These are phyloP conservation scores for Leguminivora glycinivorella DNA, from an alignment of 1,140 invertebrate genomes.

Conservation along the genomic window DNA sequence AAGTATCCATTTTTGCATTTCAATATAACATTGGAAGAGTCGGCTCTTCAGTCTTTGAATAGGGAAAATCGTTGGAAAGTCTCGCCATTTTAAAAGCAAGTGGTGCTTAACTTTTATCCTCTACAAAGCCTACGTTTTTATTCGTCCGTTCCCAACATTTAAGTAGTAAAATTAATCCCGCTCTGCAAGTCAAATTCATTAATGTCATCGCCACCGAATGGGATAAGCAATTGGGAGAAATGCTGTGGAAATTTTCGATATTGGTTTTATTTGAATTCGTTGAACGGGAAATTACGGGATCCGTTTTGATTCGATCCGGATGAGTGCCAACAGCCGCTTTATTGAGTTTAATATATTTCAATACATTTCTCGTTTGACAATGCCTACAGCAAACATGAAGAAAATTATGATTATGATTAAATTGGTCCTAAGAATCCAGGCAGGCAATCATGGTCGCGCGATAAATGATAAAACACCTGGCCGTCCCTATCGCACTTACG, in stretches of 20 bases:
- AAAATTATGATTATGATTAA: not conserved
- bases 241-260: constrained; percentile 5
- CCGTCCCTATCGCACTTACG: no score
- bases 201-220: not conserved
- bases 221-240: constrained; percentile 4
- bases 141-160: not conserved
- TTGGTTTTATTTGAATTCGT: constrained; percentile 21
- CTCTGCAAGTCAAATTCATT: constrained; percentile 4
- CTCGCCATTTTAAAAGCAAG: constrained; percentile 3
- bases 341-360: not conserved
- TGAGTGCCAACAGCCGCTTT: not conserved
- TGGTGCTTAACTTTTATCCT: not conserved
- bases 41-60: not conserved
- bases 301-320: not conserved
- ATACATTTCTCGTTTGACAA: not conserved
- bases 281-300: constrained; percentile 3
- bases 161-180: not conserved
- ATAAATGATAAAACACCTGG: no score
- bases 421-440: not conserved
- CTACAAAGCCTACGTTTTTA: not conserved
- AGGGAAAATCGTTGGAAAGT: not conserved
- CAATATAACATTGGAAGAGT: not conserved
- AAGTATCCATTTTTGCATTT: no score
- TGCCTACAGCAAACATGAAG: not conserved
- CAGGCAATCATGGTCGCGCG: no score